Conservation (phyloP, 2,113 vertebrate genomes). For the Strix aluco region DNA sequence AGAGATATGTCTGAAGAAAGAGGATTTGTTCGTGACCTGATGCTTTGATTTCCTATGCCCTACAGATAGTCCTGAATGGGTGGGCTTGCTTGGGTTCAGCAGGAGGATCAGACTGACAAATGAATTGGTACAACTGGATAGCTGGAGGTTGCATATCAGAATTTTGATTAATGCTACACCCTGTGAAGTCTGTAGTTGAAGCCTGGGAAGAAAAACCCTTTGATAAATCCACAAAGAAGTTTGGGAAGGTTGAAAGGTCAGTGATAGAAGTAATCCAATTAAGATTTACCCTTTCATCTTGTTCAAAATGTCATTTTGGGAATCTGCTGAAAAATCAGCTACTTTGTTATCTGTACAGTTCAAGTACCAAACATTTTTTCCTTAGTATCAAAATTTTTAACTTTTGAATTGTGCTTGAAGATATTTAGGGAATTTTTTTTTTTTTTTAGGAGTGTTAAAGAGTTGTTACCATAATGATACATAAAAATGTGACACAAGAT, state of each 20-base stretch:
- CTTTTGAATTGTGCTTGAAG: not conserved
- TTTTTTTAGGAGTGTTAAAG: not conserved
- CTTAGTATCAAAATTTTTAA: not conserved
- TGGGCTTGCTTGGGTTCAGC: not conserved
- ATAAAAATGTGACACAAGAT: not conserved
- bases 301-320: not conserved
- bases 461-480: not conserved
- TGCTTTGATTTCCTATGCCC: not conserved
- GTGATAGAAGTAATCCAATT: not conserved
- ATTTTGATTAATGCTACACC: not conserved
- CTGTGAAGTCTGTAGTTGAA: not conserved
- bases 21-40: not conserved
- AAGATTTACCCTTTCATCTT: not conserved
- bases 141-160: not conserved
- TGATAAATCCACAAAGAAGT: not conserved
- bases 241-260: not conserved
- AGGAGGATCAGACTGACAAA: not conserved
- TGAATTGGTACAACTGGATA: rapidly evolving
- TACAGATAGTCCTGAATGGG: rapidly evolving
- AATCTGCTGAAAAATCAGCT: not conserved
- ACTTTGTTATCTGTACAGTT: not conserved
- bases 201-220: not conserved
- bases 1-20: not conserved
- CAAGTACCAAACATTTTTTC: not conserved
- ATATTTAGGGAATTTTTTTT: not conserved